Base-by-base conservation (phyloP, 2,797 vertebrate genomes). In the Linurgus olivaceus region DNA sequence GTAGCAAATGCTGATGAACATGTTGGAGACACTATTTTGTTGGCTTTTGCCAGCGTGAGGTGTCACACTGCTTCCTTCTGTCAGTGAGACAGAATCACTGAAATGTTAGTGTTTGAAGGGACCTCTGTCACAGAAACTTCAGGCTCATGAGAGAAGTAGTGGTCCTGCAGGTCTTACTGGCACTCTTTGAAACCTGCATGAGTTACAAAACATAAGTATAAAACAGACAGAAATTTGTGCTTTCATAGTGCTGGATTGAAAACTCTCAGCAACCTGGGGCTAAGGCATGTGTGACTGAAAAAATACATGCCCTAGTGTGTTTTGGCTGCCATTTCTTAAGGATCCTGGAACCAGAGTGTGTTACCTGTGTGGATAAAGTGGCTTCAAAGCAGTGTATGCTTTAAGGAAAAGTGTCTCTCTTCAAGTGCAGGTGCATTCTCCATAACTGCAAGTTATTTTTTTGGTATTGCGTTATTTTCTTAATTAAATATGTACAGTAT, bases 321-420 rank as follows among this genome's bases (percentile, higher is more conserved):
- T 94, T 79, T 5, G 15, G 29, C 20, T 81, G 29, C 33, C 19
- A 11, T 76, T 82, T 80, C 37, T 48, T 57, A 40, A 35, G 42
- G 23, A 20, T 35, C 13, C n/a, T 51, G 65, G 17, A 68, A 72
- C 16, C 35, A 45, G 29, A 33, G 17, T 37, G 35, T 63, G 20
- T 71, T 17, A 1, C 10, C 6, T 45, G 33, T 11, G 11, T 75
- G 28, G 10, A 72, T 81, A 33, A 74, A 67, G n/a, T 55, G 9
- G 6, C 54, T 59, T 59, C 13, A 72, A 35, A 78, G 33, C 54
- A 61, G 14, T 15, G 20, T 44, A 24, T 9, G 3, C 0, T 0
- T 68, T 86, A 61, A 68, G 24, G n/a, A 47, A 33, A 72, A 66
- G 38, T 63, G 1, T 54, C 20, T 62, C 18, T 80, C 10, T 75